Conservation (phyloP, 2,113 vertebrate genomes). For the Oryzias celebensis region DNA sequence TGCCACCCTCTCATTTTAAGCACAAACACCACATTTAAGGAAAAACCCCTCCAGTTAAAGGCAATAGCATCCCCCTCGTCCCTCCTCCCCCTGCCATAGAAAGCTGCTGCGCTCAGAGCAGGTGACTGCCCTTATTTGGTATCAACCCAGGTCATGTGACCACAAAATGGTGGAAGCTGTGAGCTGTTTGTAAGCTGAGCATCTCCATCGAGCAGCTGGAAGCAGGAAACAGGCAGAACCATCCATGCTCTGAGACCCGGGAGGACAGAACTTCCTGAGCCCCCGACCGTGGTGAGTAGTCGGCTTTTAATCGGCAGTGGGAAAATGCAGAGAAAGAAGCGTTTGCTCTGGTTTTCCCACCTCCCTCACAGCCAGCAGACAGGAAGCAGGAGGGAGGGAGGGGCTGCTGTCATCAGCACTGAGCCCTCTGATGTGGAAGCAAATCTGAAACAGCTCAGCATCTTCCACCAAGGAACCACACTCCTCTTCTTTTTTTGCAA, state of each 20-base stretch:
- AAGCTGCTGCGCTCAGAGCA: slow-evolving; percentile 46
- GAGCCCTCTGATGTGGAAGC: slow-evolving; percentile 40
- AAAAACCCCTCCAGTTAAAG: slow-evolving; percentile 15
- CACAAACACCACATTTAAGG: neutral
- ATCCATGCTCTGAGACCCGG: slow-evolving; percentile 62
- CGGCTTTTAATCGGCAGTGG: slow-evolving; percentile 17
- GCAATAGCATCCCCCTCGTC: slow-evolving; percentile 32
- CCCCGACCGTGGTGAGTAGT: slow-evolving; percentile 71
- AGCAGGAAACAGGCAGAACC: slow-evolving; percentile 47
- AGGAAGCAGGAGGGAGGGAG: slow-evolving; percentile 59
- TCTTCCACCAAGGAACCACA: slow-evolving; percentile 46
- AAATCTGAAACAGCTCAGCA: slow-evolving; percentile 48
- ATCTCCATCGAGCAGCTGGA: slow-evolving; percentile 66
- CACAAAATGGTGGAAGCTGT: slow-evolving; percentile 79
- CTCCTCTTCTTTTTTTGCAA: slow-evolving; percentile 27
- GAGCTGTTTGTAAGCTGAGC: slow-evolving; percentile 67
- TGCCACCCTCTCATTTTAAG: no score
- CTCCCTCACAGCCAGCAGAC: slow-evolving; percentile 43
- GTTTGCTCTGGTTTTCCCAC: slow-evolving; percentile 11
- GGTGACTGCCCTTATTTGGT: slow-evolving; percentile 72
- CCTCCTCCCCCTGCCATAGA: slow-evolving; percentile 36
- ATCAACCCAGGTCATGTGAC: slow-evolving; percentile 70
- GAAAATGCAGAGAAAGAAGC: slow-evolving; percentile 22
- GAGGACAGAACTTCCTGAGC: slow-evolving; percentile 54
- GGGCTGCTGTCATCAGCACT: slow-evolving; percentile 65